Evolutionary conservation across 2,888 invertebrate species (phyloP).

Genomic region (Baronia brevicornis): DNA sequence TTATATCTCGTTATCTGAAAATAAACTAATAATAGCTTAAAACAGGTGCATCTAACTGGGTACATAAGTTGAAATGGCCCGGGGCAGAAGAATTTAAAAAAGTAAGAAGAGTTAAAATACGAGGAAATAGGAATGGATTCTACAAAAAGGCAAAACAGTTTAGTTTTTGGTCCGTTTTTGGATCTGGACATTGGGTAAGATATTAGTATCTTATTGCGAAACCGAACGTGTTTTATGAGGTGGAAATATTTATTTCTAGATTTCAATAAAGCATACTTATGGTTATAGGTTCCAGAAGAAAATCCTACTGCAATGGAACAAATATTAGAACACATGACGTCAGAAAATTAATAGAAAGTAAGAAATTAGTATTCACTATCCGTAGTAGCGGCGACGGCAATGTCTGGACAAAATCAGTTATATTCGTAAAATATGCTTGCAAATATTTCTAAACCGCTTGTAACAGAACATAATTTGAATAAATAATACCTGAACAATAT

Average conservation of each 20-base stretch:
- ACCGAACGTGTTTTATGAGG: no score
- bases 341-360: conserved; percentile 22
- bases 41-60: conserved; percentile 60
- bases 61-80: conserved; percentile 56
- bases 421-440: conserved; percentile 15
- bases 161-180: conserved; percentile 60
- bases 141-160: conserved; percentile 45
- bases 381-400: no score
- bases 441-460: no score
- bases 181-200: conserved; percentile 63
- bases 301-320: conserved; percentile 63
- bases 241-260: conserved; percentile 5
- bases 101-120: conserved; percentile 35
- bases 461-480: no score
- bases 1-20: no score
- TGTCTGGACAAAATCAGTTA: no score
- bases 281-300: conserved; percentile 57
- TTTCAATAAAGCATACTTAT: neutral
- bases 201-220: neutral
- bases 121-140: conserved; percentile 48
- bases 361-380: no score
- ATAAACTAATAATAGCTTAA: conserved; percentile 6
- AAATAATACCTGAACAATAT: no score
- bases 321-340: conserved; percentile 44
- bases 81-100: conserved; percentile 44